These are phyloP conservation scores for Gymnoscopelus braueri DNA, from an alignment of 2,797 vertebrate species.

Conservation along the genomic window DNA sequence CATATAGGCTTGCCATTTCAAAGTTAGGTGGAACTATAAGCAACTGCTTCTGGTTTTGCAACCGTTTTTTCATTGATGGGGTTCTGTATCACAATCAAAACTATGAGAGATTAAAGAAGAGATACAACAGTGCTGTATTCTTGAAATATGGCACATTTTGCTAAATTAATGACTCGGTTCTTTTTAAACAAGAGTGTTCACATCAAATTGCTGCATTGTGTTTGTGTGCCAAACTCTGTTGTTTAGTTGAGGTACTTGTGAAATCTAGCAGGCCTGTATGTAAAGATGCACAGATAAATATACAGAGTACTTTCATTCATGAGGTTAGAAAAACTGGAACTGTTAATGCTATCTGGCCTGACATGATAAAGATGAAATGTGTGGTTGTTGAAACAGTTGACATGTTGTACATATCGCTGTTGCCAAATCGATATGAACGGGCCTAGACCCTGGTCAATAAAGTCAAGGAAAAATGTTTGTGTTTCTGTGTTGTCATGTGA, in stretches of 20 bases:
- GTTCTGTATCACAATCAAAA: conserved; percentile 33
- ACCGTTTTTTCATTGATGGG: conserved; percentile 27
- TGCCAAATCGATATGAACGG: conserved; percentile 26
- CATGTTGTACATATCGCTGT: conserved; percentile 18
- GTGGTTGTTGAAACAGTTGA: conserved; percentile 23
- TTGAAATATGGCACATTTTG: conserved; percentile 29
- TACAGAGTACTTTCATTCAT: conserved; percentile 17
- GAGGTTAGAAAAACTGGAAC: not conserved
- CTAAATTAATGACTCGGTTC: conserved; percentile 20
- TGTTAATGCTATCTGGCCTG: conserved; percentile 23
- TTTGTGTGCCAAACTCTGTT: conserved; percentile 26
- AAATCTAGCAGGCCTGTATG: conserved; percentile 31
- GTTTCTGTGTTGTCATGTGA: no score
- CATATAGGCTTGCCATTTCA: conserved; percentile 21
- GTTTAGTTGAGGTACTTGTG: conserved; percentile 30
- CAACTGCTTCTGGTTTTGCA: conserved; percentile 38
- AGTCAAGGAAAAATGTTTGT: no score
- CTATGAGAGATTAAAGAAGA: conserved; percentile 22
- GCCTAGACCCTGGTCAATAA: not conserved
- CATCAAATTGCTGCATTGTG: no score
- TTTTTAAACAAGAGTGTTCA: conserved; percentile 25
- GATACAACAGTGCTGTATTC: conserved; percentile 18
- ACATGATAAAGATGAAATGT: conserved; percentile 28
- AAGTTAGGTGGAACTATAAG: conserved; percentile 24
- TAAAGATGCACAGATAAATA: conserved; percentile 31